Conservation (phyloP, 2,113 vertebrate species). For the Chinchilla lanigera region DNA sequence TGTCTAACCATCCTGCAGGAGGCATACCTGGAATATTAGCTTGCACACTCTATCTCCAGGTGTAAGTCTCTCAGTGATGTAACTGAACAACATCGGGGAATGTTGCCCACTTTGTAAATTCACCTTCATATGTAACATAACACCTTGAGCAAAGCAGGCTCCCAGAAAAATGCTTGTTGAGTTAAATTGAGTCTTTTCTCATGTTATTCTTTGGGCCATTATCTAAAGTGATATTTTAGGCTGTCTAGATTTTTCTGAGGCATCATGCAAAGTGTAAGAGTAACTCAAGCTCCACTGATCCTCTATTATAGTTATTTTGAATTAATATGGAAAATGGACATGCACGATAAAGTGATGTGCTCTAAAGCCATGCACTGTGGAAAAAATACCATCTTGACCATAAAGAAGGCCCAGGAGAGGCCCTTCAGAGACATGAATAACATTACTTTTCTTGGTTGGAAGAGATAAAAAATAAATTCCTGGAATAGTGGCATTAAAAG, state of each 20-base stretch:
- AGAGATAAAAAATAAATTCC: not conserved
- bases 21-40: not conserved
- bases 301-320: conserved; percentile 55
- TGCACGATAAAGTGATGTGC: conserved; percentile 59
- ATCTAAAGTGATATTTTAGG: conserved; percentile 42
- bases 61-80: not conserved
- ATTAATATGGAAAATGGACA: conserved; percentile 60
- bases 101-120: not conserved
- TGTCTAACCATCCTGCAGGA: not conserved
- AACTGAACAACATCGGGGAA: not conserved
- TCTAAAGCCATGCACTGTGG: conserved; percentile 34
- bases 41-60: not conserved
- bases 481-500: not conserved
- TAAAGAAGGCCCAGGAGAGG: conserved; percentile 44
- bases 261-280: conserved; percentile 36
- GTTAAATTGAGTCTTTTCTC: conserved; percentile 35
- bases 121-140: not conserved
- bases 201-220: conserved; percentile 14
- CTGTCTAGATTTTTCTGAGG: conserved; percentile 61
- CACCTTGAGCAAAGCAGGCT: not conserved
- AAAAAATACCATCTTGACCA: conserved; percentile 51
- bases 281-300: conserved; percentile 54
- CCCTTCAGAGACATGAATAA: conserved; percentile 32
- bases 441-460: not conserved
- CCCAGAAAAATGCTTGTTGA: not conserved